Evolutionary conservation across 2,113 vertebrate genomes (phyloP).

Genomic region (Myotis lucifugus): DNA sequence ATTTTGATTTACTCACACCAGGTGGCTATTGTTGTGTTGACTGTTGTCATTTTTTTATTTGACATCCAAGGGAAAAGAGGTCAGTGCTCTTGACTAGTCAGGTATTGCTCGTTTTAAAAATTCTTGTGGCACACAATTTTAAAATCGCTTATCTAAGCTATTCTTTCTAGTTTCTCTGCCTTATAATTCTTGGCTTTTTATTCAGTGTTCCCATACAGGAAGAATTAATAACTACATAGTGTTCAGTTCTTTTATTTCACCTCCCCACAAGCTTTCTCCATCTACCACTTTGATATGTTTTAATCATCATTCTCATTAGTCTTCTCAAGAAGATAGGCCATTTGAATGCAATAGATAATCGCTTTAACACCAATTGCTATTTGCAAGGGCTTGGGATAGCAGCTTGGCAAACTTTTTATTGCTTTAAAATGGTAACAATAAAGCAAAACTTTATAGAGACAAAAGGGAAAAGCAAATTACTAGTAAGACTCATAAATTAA

Average conservation of each 20-base stretch:
- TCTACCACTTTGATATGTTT: neutral
- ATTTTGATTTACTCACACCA: neutral
- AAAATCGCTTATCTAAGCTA: neutral
- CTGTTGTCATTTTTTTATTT: neutral
- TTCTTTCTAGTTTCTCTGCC: neutral
- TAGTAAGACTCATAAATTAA: neutral
- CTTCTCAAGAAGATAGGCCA: neutral
- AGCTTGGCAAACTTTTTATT: neutral
- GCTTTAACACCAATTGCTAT: neutral
- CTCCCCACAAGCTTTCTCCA: neutral
- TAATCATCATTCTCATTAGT: neutral
- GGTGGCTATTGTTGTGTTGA: neutral
- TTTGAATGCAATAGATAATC: neutral
- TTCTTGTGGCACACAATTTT: neutral
- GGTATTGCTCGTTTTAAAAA: neutral
- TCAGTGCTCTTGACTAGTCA: neutral
- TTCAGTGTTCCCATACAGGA: neutral
- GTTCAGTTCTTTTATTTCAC: neutral
- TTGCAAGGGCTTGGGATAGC: neutral
- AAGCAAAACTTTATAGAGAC: neutral
- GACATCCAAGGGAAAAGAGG: neutral
- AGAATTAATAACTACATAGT: neutral
- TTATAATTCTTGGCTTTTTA: neutral
- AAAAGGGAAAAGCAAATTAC: neutral
- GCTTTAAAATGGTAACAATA: constrained; percentile 30